Base-by-base conservation (phyloP, 2,888 invertebrate species). In the Tetranychus truncatus region DNA sequence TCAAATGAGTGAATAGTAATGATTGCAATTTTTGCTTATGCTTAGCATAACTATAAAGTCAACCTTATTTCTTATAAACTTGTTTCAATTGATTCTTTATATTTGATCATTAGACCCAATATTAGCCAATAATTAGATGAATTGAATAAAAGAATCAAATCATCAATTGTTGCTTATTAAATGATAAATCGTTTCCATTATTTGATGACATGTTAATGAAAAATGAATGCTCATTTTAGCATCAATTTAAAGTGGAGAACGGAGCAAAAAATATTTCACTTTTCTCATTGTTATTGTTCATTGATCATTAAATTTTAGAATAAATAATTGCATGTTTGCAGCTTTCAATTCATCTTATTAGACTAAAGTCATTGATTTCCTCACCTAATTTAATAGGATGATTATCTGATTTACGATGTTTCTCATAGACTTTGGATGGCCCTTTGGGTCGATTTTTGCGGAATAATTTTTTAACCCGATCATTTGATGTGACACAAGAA, bases 401-500 rank as follows among this genome's bases (percentile, higher is more conserved):
- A 11, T 72, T 72, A 72, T 72, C 55, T 9, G 55, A 15, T 55
- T 55, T 55, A 55, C 55, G 55, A 15, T 55, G 55, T 3, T 55
- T 55, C 55, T 55, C 55, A 55, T 55, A 55, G 55, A 55, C 55
- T 55, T 55, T 55, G 55, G 55, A 55, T 55, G 55, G 20, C 18
- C 69, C 44, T 66, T 44, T 66, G 66, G 66, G 21, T 65, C 44
- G 34, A 24, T 74, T 72, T 65, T 76, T 76, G 66, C 89, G 88
- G 83, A 92, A 92, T 77, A 92, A 85, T 81, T 91, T 91, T 74
- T 91, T 87, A 73, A 92, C 91, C 74, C 91, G 87, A 82, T 91
- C 91, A 83, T 92, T 91, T 77, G 88, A 87, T 11, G 21, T 69
- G 21, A 24, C 21, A 24, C 20, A 69, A 11, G 21, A 24, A 0